Conservation (phyloP, 1,140 invertebrate species). For the Macrotrachela quadricornifera region DNA sequence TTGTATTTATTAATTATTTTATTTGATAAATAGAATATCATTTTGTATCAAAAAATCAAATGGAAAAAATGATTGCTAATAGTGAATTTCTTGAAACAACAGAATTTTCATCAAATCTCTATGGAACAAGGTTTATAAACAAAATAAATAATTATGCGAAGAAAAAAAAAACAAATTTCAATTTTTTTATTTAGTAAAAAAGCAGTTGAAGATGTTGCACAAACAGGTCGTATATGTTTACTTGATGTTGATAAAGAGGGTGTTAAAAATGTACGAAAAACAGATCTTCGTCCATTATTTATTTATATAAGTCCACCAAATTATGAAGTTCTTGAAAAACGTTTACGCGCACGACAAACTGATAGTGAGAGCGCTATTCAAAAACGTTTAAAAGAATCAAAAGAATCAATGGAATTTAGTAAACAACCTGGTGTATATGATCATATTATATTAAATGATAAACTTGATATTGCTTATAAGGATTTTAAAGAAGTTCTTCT, state of each 20-base stretch:
- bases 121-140: conserved; percentile 65
- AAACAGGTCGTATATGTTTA: conserved; percentile 63
- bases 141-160: no score
- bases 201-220: conserved; percentile 56
- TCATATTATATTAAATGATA: conserved; percentile 67
- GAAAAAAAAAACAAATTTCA: no score
- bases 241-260: conserved; percentile 90
- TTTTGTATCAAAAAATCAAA: conserved; percentile 51
- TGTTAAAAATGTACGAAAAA: conserved; percentile 67
- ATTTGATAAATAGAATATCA: conserved; percentile 47
- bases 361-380: conserved; percentile 65
- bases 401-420: conserved; percentile 63
- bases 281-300: conserved; percentile 55
- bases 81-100: conserved; percentile 81
- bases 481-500: conserved; percentile 38
- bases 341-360: conserved; percentile 54
- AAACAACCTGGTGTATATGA: conserved; percentile 59
- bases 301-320: conserved; percentile 77
- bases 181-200: conserved; percentile 46
- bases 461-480: conserved; percentile 62
- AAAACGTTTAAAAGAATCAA: conserved; percentile 48
- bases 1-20: not conserved
- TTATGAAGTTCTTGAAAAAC: conserved; percentile 34
- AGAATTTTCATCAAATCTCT: conserved; percentile 71
- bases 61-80: conserved; percentile 50